phyloP scores from a whole-genome alignment of 2,888 invertebrate species.

The Sceliomorpha sp. region DNA sequence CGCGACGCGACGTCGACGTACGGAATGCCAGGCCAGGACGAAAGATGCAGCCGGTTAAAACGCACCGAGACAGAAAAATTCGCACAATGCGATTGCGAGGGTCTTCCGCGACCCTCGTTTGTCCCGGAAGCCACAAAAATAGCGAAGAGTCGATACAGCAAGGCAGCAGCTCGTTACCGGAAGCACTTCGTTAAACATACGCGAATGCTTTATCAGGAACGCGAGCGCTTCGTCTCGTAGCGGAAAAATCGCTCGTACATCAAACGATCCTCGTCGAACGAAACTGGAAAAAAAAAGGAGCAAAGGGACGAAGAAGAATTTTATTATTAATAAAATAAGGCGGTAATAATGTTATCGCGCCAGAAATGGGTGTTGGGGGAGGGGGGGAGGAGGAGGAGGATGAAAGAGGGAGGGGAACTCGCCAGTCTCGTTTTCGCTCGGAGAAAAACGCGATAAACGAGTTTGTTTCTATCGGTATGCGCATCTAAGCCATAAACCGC shows the following conservation, averaged over 20 bases:
- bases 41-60: slow-evolving; percentile 62
- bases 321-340: too few species aligned
- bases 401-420: too few species aligned
- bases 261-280: too few species aligned
- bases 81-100: slow-evolving; percentile 61
- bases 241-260: slow-evolving; percentile 11
- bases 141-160: slow-evolving; percentile 66
- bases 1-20: background rate
- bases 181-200: slow-evolving; percentile 42
- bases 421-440: too few species aligned
- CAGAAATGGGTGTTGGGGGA: too few species aligned
- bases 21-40: slow-evolving; percentile 19
- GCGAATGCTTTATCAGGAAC: slow-evolving; percentile 28
- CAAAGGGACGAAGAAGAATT: too few species aligned
- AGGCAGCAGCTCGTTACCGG: slow-evolving; percentile 59
- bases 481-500: slow-evolving; percentile 24
- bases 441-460: slow-evolving; percentile 15
- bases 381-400: too few species aligned
- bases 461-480: slow-evolving; percentile 19
- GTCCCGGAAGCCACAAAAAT: slow-evolving; percentile 74
- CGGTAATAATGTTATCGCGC: too few species aligned
- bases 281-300: too few species aligned
- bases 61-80: slow-evolving; percentile 67
- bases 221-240: too few species aligned
- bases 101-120: slow-evolving; percentile 75